phyloP scores from a whole-genome alignment of 2,113 vertebrate species.

The Rhabdomys dilectus region DNA sequence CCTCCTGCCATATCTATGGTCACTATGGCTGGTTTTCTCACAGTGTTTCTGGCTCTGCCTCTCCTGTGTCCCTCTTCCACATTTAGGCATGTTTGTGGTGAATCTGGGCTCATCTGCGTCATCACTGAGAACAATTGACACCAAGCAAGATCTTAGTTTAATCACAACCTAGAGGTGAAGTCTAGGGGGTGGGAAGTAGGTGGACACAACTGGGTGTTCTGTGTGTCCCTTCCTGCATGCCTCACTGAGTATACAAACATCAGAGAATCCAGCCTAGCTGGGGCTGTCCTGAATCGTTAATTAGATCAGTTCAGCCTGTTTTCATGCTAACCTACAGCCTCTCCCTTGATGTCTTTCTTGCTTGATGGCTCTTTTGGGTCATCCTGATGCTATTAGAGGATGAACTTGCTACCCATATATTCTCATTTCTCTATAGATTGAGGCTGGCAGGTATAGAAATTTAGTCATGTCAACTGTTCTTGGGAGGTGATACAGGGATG shows the following conservation, averaged over 20 bases:
- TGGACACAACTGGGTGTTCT: no score
- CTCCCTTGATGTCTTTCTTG: background rate
- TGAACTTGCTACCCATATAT: background rate
- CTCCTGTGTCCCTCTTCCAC: background rate
- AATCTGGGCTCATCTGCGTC: background rate
- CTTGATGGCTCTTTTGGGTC: background rate
- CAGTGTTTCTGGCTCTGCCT: background rate
- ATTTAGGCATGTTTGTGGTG: background rate
- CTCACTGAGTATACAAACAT: accelerated
- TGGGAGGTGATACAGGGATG: accelerated
- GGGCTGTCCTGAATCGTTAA: background rate
- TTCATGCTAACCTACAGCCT: background rate
- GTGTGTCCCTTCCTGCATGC: background rate
- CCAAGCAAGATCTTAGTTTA: background rate
- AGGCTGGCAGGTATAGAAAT: background rate
- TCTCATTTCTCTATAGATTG: background rate
- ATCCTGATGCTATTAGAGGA: background rate
- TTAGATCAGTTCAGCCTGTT: no score
- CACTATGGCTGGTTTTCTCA: accelerated
- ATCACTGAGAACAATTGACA: background rate
- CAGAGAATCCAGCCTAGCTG: background rate
- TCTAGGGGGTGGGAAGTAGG: no score
- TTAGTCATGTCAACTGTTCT: background rate
- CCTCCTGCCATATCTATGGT: background rate
- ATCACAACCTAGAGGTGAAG: background rate